These are phyloP conservation scores for Tachycineta bicolor DNA, from an alignment of 2,113 vertebrate species.

Conservation along the genomic window DNA sequence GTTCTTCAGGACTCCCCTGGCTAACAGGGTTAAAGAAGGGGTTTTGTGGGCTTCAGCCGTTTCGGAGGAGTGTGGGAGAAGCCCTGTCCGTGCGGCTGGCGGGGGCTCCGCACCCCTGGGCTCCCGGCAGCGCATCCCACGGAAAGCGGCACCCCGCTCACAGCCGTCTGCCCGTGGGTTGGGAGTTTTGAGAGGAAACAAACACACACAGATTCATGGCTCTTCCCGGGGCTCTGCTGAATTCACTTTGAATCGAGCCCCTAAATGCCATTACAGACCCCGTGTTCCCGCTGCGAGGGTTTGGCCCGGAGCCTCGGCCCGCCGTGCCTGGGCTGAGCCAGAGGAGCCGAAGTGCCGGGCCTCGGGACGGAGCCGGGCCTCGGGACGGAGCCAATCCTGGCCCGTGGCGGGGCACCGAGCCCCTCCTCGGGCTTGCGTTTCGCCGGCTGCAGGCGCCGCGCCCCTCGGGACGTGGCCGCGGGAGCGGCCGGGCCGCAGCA, in stretches of 20 bases:
- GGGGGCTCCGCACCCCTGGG: fast-evolving
- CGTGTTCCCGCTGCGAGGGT: not conserved
- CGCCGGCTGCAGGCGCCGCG: not conserved
- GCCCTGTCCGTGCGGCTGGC: not conserved
- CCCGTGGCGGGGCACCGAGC: not conserved
- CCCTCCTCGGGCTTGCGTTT: too few relatives aligned
- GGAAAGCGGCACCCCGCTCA: not conserved
- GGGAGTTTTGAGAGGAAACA: not conserved
- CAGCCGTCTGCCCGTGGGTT: fast-evolving
- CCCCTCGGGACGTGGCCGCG: fast-evolving
- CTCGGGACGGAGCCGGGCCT: not conserved
- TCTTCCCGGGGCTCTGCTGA: not conserved
- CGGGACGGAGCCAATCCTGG: not conserved
- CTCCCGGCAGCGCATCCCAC: not conserved
- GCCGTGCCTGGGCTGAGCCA: not conserved
- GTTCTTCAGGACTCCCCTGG: not conserved
- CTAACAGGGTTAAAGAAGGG: not conserved
- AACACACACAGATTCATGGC: not conserved
- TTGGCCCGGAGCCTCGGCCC: not conserved
- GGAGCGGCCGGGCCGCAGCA: fast-evolving
- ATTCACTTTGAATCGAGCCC: not conserved
- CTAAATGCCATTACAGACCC: not conserved
- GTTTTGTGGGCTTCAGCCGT: not conserved
- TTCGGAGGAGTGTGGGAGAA: not conserved
- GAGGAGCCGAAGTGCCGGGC: not conserved